Conservation (phyloP, 2,113 vertebrate genomes). For the Perccottus glenii region DNA sequence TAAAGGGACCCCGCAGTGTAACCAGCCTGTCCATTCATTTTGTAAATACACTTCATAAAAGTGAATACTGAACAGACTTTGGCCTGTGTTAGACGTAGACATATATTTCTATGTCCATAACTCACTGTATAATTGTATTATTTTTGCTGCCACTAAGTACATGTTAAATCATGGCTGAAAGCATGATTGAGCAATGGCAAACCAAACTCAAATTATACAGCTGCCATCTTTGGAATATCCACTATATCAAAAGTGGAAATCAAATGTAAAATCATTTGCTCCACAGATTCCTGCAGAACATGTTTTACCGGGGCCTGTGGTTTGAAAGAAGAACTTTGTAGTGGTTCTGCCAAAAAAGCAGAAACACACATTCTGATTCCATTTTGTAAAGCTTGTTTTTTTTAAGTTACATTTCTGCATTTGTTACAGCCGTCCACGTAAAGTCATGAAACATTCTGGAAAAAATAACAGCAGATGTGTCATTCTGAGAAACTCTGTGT, state of each 20-base stretch:
- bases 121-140: slow-evolving; percentile 54
- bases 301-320: slow-evolving; percentile 56
- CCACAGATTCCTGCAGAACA: slow-evolving; percentile 26
- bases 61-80: slow-evolving; percentile 1
- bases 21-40: slow-evolving; percentile 6
- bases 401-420: neutral
- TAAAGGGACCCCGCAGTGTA: neutral
- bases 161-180: slow-evolving; percentile 45
- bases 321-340: slow-evolving; percentile 39
- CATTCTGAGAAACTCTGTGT: neutral
- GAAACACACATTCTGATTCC: slow-evolving; percentile 27
- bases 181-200: slow-evolving; percentile 40
- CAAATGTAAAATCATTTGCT: slow-evolving; percentile 50
- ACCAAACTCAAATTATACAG: slow-evolving; percentile 58
- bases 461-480: too few species aligned
- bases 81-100: slow-evolving; percentile 19
- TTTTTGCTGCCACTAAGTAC: slow-evolving; percentile 32
- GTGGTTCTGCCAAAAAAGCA: slow-evolving; percentile 24
- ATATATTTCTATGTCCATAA: slow-evolving; percentile 29
- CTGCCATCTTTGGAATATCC: slow-evolving; percentile 40
- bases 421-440: neutral
- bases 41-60: slow-evolving; percentile 22
- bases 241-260: slow-evolving; percentile 40
- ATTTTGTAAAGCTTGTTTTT: slow-evolving; percentile 12
- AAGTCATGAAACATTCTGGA: neutral